These are phyloP conservation scores for Holothuria scabra DNA, from an alignment of 53 echinoderm and acorn worm genomes.

Conservation along the genomic window DNA sequence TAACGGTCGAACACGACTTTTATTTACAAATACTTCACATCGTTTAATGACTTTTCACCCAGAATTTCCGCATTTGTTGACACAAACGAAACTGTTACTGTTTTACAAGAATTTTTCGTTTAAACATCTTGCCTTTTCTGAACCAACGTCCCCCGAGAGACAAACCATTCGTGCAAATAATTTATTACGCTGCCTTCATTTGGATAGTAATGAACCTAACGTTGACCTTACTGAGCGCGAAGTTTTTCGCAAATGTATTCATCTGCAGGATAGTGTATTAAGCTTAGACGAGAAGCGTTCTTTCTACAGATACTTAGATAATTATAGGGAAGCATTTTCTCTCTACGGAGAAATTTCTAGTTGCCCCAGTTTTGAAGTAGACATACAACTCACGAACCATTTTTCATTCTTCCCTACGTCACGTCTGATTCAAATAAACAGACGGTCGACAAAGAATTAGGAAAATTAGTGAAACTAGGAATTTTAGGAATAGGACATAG, in stretches of 20 bases:
- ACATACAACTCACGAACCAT: too few relatives aligned
- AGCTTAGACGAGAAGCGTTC: too few relatives aligned
- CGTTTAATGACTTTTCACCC: not conserved
- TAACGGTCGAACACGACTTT: not conserved
- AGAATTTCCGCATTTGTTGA: too few relatives aligned
- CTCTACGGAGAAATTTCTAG: conserved; percentile 43
- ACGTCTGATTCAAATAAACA: not conserved
- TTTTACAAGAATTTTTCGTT: too few relatives aligned
- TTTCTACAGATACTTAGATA: not conserved
- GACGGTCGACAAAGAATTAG: too few relatives aligned
- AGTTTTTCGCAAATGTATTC: too few relatives aligned
- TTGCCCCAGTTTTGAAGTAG: too few relatives aligned
- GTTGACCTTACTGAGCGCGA: too few relatives aligned
- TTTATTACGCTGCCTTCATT: conserved; percentile 20
- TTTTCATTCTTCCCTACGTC: conserved; percentile 21
- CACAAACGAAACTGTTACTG: too few relatives aligned
- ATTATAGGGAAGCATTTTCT: conserved; percentile 26
- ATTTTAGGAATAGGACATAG: not conserved
- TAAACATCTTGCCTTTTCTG: not conserved
- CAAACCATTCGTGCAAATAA: not conserved
- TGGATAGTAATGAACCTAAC: too few relatives aligned
- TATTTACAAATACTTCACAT: not conserved
- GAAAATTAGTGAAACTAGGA: conserved; percentile 22
- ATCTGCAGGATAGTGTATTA: too few relatives aligned
- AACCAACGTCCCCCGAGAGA: not conserved